Evolutionary conservation across 2,888 invertebrate species (phyloP), one percentile per base, ranked within the genome.

Genomic region (Lissonota sp.): DNA sequence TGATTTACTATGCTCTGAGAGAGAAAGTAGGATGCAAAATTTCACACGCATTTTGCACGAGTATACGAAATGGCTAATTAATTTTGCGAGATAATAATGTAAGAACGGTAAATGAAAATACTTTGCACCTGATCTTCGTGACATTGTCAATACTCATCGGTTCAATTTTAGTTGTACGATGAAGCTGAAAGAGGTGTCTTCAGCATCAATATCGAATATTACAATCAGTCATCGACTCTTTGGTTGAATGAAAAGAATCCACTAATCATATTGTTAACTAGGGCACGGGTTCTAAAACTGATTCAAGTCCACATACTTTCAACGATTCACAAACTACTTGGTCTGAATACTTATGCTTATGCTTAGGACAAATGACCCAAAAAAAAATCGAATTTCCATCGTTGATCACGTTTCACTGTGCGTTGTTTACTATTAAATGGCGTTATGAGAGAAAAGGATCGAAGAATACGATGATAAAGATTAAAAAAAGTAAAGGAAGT

Each of bases 321-420:
- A n/a, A 51, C 8, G 5, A 4, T 77, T 39, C 4, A 58, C 5
- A 64, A 46, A 26, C 53, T 44, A 39, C 63, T 77, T 71, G 74
- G 37, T 81, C 87, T 85, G 82, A 83, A 88, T 88, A 83, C 70
- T 85, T 87, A 85, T 85, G 86, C 82, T 86, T 85, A 26, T 26
- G 26, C 26, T 26, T 12, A 40, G 49, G 16, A 53, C 12, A 10
- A 5, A 39, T 79, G 88, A 89, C 87, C 87, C 79, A 74, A 85
- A 88, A 62, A 88, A 62, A 40, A 87, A 84, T 86, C 86, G 83
- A 87, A 87, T 86, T 88, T 73, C 60, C 62, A 77, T 83, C 79
- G 66, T 81, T 58, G 51, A 66, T 67, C 72, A 76, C 66, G 69
- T 72, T 62, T 64, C 58, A 74, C 39, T 46, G 37, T 8, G 5